phyloP scores from a whole-genome alignment of 2,888 invertebrate species.

The Lithophane leautieri region DNA sequence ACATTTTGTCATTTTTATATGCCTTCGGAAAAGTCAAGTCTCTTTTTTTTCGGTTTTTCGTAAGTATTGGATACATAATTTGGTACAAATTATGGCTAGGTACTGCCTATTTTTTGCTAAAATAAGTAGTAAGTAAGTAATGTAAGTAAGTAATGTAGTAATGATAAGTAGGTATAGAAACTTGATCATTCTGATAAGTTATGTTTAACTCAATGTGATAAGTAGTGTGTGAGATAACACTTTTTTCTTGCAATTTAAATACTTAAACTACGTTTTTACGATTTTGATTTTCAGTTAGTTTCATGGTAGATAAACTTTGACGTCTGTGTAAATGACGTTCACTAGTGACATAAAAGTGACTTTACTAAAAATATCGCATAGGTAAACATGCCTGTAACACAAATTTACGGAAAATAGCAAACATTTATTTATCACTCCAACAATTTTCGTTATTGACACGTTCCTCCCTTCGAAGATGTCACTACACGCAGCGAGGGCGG shows the following conservation, averaged over 20 bases:
- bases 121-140: no score
- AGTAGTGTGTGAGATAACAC: not conserved
- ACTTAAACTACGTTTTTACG: not conserved
- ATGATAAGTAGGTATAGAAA: no score
- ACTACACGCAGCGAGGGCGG: conserved; percentile 61
- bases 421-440: conserved; percentile 54
- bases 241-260: not conserved
- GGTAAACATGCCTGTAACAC: not conserved
- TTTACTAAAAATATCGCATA: not conserved
- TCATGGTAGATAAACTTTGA: no score
- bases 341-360: not conserved
- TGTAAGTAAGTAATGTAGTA: no score
- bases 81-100: not conserved
- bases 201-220: no score
- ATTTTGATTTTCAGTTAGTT: not conserved
- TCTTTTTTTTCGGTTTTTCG: not conserved
- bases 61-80: not conserved
- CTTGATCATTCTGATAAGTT: not conserved
- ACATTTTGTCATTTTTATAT: not conserved
- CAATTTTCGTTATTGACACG: conserved; percentile 63
- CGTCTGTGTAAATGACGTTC: not conserved
- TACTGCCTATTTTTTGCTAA: no score
- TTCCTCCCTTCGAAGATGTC: conserved; percentile 62
- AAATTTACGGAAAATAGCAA: conserved; percentile 36
- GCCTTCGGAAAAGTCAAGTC: not conserved